phyloP scores from a whole-genome alignment of 2,888 invertebrate species.

The Zygothrica quintamaculata region DNA sequence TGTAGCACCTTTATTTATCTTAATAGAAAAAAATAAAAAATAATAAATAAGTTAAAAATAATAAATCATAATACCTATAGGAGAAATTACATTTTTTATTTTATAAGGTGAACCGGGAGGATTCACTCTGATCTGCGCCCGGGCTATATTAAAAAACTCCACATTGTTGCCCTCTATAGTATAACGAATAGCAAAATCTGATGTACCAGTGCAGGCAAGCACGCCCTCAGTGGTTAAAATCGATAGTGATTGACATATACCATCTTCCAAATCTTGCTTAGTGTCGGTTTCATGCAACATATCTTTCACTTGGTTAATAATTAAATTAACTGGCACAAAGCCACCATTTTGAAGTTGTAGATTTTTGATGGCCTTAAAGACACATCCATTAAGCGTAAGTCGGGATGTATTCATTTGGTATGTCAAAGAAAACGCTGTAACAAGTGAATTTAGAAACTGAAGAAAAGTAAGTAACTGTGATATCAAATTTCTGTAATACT shows the following conservation, averaged over 20 bases:
- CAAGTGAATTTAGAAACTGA: too few species aligned
- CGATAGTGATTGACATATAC: constrained; percentile 53
- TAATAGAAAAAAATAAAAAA: too few species aligned
- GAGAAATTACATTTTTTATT: background rate
- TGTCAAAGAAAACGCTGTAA: too few species aligned
- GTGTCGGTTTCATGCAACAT: constrained; percentile 49
- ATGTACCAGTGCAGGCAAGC: background rate
- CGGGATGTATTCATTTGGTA: too few species aligned
- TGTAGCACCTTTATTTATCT: too few species aligned
- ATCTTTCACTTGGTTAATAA: constrained; percentile 45
- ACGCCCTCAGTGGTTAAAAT: constrained; percentile 37
- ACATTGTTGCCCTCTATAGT: background rate
- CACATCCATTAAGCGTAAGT: too few species aligned
- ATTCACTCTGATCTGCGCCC: background rate
- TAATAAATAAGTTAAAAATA: too few species aligned
- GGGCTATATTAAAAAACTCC: constrained; percentile 1
- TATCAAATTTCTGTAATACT: too few species aligned
- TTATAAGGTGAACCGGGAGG: background rate
- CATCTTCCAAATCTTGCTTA: constrained; percentile 31
- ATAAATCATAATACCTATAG: too few species aligned
- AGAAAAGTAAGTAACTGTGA: too few species aligned
- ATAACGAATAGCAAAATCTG: constrained; percentile 1
- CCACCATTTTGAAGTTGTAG: too few species aligned
- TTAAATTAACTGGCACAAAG: constrained; percentile 17
- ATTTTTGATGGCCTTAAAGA: too few species aligned